phyloP scores from a whole-genome alignment of 2,113 vertebrate species.

The Aepyceros melampus region DNA sequence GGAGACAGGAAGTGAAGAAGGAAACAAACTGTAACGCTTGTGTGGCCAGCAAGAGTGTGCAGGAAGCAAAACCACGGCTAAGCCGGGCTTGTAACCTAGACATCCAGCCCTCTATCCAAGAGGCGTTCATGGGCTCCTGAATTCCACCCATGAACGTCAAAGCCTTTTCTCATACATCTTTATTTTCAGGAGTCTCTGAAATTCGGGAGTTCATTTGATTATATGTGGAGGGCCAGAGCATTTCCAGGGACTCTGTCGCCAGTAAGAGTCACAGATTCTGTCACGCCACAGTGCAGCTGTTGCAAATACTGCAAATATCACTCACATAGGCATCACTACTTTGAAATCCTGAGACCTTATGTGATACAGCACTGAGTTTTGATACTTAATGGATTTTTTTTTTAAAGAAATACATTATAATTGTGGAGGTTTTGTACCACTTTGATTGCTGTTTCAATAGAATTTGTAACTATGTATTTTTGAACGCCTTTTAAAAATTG shows the following conservation, averaged over 20 bases:
- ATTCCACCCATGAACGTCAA: background rate
- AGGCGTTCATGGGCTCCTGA: background rate
- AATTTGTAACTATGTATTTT: background rate
- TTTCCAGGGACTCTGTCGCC: background rate
- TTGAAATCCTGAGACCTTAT: background rate
- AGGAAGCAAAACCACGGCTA: background rate
- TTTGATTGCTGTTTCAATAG: background rate
- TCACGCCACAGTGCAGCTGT: background rate
- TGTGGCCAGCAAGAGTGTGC: background rate
- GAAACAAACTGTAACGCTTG: background rate
- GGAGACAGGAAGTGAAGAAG: background rate
- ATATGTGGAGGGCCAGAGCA: background rate
- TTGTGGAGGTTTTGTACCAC: background rate
- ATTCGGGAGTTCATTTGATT: background rate
- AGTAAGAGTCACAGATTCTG: background rate
- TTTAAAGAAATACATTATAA: background rate
- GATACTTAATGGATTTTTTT: background rate
- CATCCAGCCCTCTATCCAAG: too few species aligned
- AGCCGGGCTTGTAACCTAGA: background rate
- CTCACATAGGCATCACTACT: background rate
- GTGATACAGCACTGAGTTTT: background rate
- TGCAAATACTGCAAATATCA: background rate
- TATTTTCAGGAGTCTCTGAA: background rate
- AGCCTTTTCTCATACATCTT: background rate
- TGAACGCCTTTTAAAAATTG: background rate